phyloP scores from a whole-genome alignment of 2,113 vertebrate species.

The Petromus typicus region DNA sequence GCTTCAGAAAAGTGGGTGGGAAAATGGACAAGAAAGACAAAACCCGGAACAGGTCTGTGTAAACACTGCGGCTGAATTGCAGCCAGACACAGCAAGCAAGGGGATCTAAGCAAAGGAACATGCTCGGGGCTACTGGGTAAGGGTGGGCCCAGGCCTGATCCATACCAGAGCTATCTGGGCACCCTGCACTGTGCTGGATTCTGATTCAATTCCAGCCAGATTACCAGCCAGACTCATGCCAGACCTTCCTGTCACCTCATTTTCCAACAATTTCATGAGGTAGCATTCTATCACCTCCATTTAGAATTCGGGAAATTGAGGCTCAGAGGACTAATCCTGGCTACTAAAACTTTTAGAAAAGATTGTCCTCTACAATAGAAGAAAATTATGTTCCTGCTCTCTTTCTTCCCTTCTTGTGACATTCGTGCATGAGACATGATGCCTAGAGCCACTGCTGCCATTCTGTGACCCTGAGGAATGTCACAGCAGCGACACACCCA shows the following conservation, averaged over 20 bases:
- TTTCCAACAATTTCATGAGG: background rate
- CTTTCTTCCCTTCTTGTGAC: no score
- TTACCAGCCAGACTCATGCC: background rate
- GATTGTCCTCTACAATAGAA: background rate
- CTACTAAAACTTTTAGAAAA: background rate
- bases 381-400: background rate
- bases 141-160: background rate
- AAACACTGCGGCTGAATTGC: background rate
- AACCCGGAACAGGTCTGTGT: background rate
- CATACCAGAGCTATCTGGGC: background rate
- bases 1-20: background rate
- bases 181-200: background rate
- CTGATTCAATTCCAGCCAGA: background rate
- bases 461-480: background rate
- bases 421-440: background rate
- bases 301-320: conserved; percentile 10
- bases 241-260: background rate
- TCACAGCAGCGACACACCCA: background rate
- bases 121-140: accelerated
- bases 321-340: background rate
- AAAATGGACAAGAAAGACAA: background rate
- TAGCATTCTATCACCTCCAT: background rate
- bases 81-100: background rate
- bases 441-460: background rate
- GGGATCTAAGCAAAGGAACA: background rate